phyloP scores from a whole-genome alignment of 2,113 vertebrate species.

The Paradoxurus hermaphroditus region DNA sequence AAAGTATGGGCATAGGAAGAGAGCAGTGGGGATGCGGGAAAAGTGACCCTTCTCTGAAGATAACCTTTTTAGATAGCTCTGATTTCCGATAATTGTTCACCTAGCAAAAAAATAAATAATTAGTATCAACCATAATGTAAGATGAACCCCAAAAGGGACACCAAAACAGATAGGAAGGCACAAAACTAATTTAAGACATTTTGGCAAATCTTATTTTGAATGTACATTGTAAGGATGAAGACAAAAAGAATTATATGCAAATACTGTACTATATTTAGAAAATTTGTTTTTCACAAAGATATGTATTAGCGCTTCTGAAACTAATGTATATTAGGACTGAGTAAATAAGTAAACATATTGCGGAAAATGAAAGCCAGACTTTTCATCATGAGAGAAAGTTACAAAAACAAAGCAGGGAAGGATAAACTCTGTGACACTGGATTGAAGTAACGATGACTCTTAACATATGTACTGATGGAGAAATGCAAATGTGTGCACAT shows the following conservation, averaged over 20 bases:
- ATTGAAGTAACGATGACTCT: background rate
- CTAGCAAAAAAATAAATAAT: background rate
- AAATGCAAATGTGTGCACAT: background rate
- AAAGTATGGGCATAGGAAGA: background rate
- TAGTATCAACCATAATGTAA: background rate
- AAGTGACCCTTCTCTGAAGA: background rate
- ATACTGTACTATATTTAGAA: background rate
- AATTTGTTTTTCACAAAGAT: background rate
- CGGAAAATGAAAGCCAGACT: background rate
- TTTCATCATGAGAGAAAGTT: background rate
- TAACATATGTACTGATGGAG: background rate
- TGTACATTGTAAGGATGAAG: background rate
- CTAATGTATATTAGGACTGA: background rate
- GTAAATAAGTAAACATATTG: background rate
- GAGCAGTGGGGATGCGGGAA: background rate
- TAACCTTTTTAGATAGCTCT: background rate
- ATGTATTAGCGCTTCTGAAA: background rate
- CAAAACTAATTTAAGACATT: background rate
- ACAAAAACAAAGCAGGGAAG: background rate
- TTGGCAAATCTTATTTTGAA: background rate
- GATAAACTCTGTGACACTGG: background rate
- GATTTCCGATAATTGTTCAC: background rate
- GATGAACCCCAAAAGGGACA: background rate
- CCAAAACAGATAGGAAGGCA: background rate
- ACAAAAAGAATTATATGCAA: background rate